Base-by-base conservation (phyloP, 2,888 invertebrate genomes). In the Cremastinae sp. region DNA sequence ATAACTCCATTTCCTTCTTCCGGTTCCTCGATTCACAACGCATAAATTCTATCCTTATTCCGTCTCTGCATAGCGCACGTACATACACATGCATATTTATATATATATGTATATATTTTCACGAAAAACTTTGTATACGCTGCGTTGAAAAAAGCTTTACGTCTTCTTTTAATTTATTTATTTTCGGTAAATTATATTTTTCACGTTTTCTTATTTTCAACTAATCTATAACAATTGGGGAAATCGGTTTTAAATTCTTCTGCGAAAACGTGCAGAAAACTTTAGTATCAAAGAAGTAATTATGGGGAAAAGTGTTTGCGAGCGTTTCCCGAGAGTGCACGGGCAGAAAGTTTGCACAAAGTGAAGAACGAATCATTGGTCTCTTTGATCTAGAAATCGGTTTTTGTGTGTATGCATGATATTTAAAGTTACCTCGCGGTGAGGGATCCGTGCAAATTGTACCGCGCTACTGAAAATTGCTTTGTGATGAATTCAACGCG, bases 1-100 rank as follows among this genome's bases (percentile, higher is more conserved):
- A 76, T n/a, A n/a, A 73, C 73, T 69, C 76, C 76, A 65, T 73
- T 76, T 70, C 69, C 20, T 78, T 71, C 58, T 78, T 71, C 55
- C 71, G 62, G 56, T 71, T 75, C 74, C 68, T 53, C 75, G 66
- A 68, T 68, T 71, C 62, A 14, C 49, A 37, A 51, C 66, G 58
- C 58, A 72, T 65, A 71, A 71, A 74, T 75, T 66, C 66, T 69
- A 22, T 59, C 55, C 37, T 71, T 62, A 56, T 56, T 65, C 22
- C 20, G n/a, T 20, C 62, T 55, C 35, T 16, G 39, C n/a, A n/a
- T n/a, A n/a, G n/a, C n/a, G n/a, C n/a, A n/a, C n/a, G n/a, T n/a
- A n/a, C n/a, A n/a, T n/a, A n/a, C n/a, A n/a, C n/a, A n/a, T n/a
- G n/a, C n/a, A n/a, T n/a, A n/a, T n/a, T 3, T 16, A 18, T 49